A percentile compares a stretch with the other conserved stretches of the same genome.
phyloP scores from a whole-genome alignment of 2,797 vertebrate species.

The Mus minutoides region DNA sequence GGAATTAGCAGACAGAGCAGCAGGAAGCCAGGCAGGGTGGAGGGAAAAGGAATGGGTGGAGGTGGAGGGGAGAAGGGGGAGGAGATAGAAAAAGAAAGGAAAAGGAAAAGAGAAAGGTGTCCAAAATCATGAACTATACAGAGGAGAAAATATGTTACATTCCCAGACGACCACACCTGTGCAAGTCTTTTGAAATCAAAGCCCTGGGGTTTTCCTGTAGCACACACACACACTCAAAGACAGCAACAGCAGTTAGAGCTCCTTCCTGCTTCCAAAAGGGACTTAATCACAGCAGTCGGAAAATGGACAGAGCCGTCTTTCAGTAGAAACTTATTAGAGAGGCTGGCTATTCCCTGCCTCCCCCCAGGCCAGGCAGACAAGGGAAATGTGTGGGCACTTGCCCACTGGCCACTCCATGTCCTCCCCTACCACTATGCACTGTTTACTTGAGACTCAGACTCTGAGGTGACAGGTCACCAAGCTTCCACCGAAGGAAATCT shows the following conservation, averaged over 20 bases:
- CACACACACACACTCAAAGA: neutral
- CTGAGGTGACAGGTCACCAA: neutral
- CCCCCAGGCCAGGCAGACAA: neutral
- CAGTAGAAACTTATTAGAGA: constrained; percentile 20
- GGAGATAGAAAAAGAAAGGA: neutral
- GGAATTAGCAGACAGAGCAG: too few species aligned
- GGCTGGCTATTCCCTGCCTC: neutral
- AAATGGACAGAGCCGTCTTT: constrained; percentile 41
- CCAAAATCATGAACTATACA: neutral
- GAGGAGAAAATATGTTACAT: neutral
- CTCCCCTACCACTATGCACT: neutral
- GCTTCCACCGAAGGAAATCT: neutral
- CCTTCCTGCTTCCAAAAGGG: constrained; percentile 48
- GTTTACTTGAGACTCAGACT: neutral
- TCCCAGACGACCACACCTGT: neutral
- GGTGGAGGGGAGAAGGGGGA: neutral
- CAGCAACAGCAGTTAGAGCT: neutral
- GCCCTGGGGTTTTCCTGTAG: neutral
- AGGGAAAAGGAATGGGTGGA: neutral
- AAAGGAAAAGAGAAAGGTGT: neutral
- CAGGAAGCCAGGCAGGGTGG: neutral
- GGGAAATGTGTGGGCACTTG: neutral
- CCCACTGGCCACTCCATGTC: too few species aligned
- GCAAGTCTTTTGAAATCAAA: neutral
- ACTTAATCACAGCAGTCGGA: neutral